These are phyloP conservation scores for Rhopilema esculentum DNA, from an alignment of 30 jellyfish, hydroid and myxozoan species.

Conservation along the genomic window DNA sequence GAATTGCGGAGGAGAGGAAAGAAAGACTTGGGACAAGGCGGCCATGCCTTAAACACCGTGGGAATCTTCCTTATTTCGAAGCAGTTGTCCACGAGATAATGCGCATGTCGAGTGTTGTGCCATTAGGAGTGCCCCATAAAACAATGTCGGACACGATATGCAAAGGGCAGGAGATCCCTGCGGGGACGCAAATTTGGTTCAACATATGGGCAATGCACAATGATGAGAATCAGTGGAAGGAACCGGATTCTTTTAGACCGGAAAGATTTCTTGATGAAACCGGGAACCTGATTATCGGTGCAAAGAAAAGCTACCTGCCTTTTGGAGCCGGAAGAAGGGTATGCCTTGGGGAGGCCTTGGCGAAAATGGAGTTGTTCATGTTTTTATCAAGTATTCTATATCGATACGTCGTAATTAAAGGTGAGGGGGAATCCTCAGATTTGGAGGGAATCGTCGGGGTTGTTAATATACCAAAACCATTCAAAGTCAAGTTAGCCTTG, in stretches of 20 bases:
- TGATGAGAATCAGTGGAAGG: constrained; percentile 83
- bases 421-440: constrained; percentile 1
- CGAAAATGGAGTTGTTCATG: constrained; percentile 10
- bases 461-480: constrained; percentile 12
- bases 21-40: constrained; percentile 56
- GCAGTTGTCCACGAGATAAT: constrained; percentile 78
- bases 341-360: constrained; percentile 90
- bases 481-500: neutral
- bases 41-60: constrained; percentile 75
- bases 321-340: constrained; percentile 94
- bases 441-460: neutral
- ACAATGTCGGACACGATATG: constrained; percentile 37
- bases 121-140: constrained; percentile 81
- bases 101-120: constrained; percentile 75
- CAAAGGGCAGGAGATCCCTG: constrained; percentile 73
- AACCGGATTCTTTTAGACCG: constrained; percentile 78
- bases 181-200: constrained; percentile 66
- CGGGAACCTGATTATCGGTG: constrained; percentile 47
- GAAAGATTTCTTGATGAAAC: constrained; percentile 74
- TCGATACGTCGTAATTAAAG: neutral
- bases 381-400: constrained; percentile 8
- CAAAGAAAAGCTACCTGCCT: constrained; percentile 75
- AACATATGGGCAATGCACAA: constrained; percentile 81
- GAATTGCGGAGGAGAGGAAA: constrained; percentile 65
- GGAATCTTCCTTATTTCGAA: constrained; percentile 51